A percentile compares a stretch with the other conserved stretches of the same genome.
These are phyloP conservation scores for Falco columbarius DNA, from an alignment of 2,797 vertebrate species.

Conservation along the genomic window DNA sequence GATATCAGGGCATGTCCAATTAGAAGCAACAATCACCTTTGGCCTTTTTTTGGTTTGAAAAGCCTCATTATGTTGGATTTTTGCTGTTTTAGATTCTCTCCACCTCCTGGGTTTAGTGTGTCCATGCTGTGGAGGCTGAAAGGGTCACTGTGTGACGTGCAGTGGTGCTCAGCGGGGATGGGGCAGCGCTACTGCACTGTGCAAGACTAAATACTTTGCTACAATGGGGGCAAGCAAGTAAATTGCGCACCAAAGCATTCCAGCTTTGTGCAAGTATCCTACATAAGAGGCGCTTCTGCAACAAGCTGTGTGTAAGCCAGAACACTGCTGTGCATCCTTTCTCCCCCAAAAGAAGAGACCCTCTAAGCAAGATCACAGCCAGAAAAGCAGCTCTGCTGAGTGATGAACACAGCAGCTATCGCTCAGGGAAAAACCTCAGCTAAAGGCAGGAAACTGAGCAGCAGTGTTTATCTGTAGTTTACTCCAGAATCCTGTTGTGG, in stretches of 20 bases:
- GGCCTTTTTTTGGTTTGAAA: background rate
- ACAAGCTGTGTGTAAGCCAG: background rate
- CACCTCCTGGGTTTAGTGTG: background rate
- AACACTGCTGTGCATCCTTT: background rate
- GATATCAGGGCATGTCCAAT: background rate
- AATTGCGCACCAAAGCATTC: background rate
- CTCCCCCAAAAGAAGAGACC: background rate
- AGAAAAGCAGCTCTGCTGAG: background rate
- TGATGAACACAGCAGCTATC: background rate
- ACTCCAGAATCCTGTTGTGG: slow-evolving; percentile 18
- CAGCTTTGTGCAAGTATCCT: background rate
- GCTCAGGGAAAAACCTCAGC: background rate
- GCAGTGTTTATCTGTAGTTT: background rate
- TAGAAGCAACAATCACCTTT: background rate
- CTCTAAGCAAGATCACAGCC: background rate
- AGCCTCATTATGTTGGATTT: slow-evolving; percentile 16
- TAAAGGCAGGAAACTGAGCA: background rate
- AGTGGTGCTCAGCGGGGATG: background rate
- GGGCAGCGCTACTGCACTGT: background rate
- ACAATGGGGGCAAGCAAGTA: background rate
- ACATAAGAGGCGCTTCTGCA: background rate
- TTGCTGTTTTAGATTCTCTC: background rate
- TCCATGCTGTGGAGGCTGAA: background rate
- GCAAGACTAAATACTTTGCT: accelerated
- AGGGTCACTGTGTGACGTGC: background rate